A percentile compares a stretch with the other conserved stretches of the same genome.
Evolutionary conservation across 2,113 vertebrate species (phyloP).

Genomic region (Pachypanchax playfairii): DNA sequence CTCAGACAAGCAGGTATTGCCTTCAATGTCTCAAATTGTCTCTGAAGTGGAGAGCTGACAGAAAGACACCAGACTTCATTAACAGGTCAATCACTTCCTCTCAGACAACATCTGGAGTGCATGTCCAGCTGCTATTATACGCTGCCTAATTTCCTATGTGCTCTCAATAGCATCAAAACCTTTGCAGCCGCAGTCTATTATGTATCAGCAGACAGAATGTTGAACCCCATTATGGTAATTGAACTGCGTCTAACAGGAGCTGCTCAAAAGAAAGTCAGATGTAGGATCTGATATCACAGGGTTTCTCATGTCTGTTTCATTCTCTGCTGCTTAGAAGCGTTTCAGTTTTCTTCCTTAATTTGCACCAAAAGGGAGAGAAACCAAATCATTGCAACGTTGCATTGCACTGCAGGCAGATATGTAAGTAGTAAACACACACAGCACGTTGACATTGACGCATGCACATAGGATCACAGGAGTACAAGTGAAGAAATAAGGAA

Average conservation of each 20-base stretch:
- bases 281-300: neutral
- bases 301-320: neutral
- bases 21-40: constrained; percentile 45
- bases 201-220: neutral
- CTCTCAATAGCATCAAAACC: constrained; percentile 17
- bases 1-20: constrained; percentile 49
- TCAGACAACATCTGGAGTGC: constrained; percentile 69
- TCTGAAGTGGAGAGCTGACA: constrained; percentile 28
- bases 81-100: constrained; percentile 59
- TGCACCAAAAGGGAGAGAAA: constrained; percentile 18
- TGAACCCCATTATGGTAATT: neutral
- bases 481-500: constrained; percentile 34
- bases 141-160: constrained; percentile 15
- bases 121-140: constrained; percentile 39
- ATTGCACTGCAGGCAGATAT: constrained; percentile 20
- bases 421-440: constrained; percentile 8
- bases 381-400: neutral
- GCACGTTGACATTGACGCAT: constrained; percentile 38
- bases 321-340: constrained; percentile 5
- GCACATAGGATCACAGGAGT: constrained; percentile 30
- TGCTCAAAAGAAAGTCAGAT: neutral
- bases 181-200: neutral
- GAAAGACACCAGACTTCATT: constrained; percentile 54
- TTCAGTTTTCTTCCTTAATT: constrained; percentile 29
- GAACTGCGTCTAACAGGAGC: neutral